phyloP scores from a whole-genome alignment of 2,797 vertebrate species.

The Choloepus didactylus region DNA sequence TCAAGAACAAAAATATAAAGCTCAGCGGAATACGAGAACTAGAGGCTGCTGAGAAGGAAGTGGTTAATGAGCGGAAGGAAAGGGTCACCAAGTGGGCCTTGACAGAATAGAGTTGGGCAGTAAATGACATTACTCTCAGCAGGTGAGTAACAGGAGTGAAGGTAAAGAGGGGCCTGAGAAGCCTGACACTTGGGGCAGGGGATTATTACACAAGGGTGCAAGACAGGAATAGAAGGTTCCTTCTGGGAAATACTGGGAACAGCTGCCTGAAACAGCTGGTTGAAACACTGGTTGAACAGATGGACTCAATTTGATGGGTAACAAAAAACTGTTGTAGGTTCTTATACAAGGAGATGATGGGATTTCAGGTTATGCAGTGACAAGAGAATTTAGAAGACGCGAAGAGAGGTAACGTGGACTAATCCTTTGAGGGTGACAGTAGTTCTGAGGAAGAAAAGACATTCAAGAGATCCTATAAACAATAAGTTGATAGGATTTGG shows the following conservation, averaged over 20 bases:
- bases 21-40: not conserved
- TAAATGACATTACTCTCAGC: not conserved
- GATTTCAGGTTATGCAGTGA: not conserved
- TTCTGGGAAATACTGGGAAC: not conserved
- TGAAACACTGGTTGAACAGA: not conserved
- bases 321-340: not conserved
- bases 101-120: not conserved
- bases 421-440: not conserved
- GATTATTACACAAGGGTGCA: not conserved
- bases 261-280: not conserved
- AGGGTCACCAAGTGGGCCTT: not conserved
- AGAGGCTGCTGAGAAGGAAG: not conserved
- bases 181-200: not conserved
- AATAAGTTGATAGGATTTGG: not conserved
- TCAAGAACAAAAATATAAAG: not conserved
- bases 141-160: not conserved
- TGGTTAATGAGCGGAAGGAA: not conserved
- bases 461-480: not conserved
- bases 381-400: not conserved
- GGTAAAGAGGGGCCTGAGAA: not conserved
- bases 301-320: not conserved
- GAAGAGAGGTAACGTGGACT: not conserved
- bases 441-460: not conserved
- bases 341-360: not conserved
- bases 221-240: not conserved